phyloP scores from a whole-genome alignment of 2,797 vertebrate genomes.

The Mastacembelus armatus region DNA sequence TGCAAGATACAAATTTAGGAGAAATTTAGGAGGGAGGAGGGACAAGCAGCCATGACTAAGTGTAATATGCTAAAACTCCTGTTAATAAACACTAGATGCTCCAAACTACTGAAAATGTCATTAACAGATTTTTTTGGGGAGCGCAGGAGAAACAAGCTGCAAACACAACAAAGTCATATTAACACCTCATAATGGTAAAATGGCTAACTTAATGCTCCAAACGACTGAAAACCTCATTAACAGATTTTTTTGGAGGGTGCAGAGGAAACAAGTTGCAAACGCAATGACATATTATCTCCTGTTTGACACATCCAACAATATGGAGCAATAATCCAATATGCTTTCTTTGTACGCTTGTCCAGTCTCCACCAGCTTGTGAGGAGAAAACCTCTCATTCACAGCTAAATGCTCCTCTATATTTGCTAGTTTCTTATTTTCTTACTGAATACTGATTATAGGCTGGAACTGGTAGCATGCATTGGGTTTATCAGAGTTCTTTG shows the following conservation, averaged over 20 bases:
- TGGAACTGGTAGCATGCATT: no score
- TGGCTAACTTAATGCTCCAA: neutral
- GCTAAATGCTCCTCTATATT: neutral
- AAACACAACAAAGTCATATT: neutral
- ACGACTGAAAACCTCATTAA: neutral
- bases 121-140: neutral
- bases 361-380: neutral
- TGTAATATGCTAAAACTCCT: neutral
- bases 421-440: neutral
- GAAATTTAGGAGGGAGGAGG: slow-evolving; percentile 3
- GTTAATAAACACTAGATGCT: slow-evolving; percentile 9
- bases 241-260: neutral
- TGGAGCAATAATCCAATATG: neutral
- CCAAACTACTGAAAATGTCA: neutral
- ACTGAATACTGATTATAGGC: no score
- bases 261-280: neutral
- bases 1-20: neutral
- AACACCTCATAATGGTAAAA: neutral
- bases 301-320: neutral
- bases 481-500: no score
- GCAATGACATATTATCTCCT: no score
- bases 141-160: neutral
- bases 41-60: neutral
- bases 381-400: neutral
- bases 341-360: neutral